Evolutionary conservation across 2,888 invertebrate genomes (phyloP), one percentile per base, ranked within the genome.

Genomic region (Acronicta aceris): DNA sequence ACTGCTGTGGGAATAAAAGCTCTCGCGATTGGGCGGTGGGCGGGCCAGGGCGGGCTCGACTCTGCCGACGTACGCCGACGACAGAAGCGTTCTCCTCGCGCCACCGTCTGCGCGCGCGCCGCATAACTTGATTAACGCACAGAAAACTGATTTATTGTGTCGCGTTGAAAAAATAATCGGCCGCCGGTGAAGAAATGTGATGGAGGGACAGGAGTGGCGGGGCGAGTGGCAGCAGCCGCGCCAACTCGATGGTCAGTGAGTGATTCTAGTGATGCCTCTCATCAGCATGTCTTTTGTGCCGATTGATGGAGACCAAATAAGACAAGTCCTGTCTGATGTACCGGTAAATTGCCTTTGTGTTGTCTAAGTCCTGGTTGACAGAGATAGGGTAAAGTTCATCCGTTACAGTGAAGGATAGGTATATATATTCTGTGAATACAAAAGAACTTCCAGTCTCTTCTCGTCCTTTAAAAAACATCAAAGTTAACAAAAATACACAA

Each of bases 51-150:
- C 87, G 84, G 81, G 72, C 65, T 74, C 68, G 70, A 57, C 51
- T 59, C 76, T 78, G 85, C 65, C 83, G 84, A 72, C 97, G 97
- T 93, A 96, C 97, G 77, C 97, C 97, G 71, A 98, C 98, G 81
- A 98, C 98, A 71, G 97, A 97, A 71, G 97, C 97, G 91, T 77
- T 94, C 90, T 78, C 80, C 90, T 94, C 92, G 92, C 94, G 93
- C 93, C 89, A 71, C 83, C 78, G 85, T 80, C 84, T 85, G 90
- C 90, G 88, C 91, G 90, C 90, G 88, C 90, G 83, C 81, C 67
- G 78, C 69, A 84, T 75, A 77, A 68, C 81, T 82, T 88, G 91
- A 92, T 92, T 90, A 91, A 90, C 89, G 86, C 81, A 84, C 84
- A 89, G 88, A 87, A 91, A 91, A 93, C 91, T 93, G 93, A 94